Conservation (phyloP, 2,888 invertebrate genomes). For the Limulus polyphemus region DNA sequence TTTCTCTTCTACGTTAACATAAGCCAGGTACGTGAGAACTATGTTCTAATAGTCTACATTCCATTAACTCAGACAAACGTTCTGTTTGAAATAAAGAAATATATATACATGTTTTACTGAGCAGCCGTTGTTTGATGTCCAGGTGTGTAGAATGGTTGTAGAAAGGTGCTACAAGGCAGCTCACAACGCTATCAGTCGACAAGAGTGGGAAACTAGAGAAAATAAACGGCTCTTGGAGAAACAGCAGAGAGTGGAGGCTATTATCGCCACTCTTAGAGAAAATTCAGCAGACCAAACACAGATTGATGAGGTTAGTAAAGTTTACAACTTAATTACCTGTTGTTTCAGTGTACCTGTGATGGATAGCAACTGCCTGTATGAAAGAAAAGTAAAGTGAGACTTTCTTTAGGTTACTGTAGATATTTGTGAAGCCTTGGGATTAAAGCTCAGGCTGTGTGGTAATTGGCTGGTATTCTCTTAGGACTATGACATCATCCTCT, state of each 20-base stretch:
- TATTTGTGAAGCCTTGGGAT: no score
- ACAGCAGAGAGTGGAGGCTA: constrained; percentile 67
- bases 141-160: constrained; percentile 49
- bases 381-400: no score
- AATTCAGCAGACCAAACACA: constrained; percentile 64
- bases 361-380: no score
- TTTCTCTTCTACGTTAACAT: constrained; percentile 62
- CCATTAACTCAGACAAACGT: no score
- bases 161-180: constrained; percentile 58
- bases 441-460: no score
- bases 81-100: neutral
- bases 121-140: constrained; percentile 32
- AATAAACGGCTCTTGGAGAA: constrained; percentile 74
- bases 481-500: no score
- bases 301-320: constrained; percentile 53
- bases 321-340: no score
- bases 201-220: constrained; percentile 49
- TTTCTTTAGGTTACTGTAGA: no score
- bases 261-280: constrained; percentile 62
- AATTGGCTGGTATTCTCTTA: no score
- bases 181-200: constrained; percentile 53
- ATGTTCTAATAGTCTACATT: neutral
- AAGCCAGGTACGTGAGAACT: constrained; percentile 40
- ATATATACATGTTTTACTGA: constrained; percentile 4
- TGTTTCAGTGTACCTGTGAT: no score